Evolutionary conservation across 2,888 invertebrate species (phyloP), one percentile per base, ranked within the genome.

Genomic region (Scaptomyza reducta): DNA sequence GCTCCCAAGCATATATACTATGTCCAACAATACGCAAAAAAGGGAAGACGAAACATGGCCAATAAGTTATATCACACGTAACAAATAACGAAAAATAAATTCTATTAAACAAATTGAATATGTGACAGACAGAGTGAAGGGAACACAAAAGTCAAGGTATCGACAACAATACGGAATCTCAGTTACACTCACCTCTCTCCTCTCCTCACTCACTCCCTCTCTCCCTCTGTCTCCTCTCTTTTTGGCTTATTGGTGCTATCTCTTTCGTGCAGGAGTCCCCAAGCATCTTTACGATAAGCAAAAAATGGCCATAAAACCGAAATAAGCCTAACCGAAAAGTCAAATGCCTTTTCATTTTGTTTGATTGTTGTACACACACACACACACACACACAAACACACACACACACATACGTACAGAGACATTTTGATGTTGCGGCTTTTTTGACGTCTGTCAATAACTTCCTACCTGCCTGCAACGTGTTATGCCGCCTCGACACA

Each of bases 81-180:
- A 64, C 73, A 72, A 67, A 72, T 76, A 75, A 74, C 51, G 58
- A 81, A 81, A 57, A 65, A n/a, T n/a, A n/a, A 78, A 81, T 77
- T 87, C 79, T 81, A 79, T 79, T 76, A 81, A 74, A 87, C 74
- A 87, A 82, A 87, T 82, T 87, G 87, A 87, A 84, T 84, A 69
- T 83, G 66, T 69, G 46, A 53, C 57, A 49, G 49, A 62, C 46
- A 64, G n/a, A 62, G 64, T 77, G 74, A 14, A 40, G 67, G 56
- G 46, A 73, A 62, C 61, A 47, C 63, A 42, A 9, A 63, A 44
- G 54, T 57, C 62, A 63, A 44, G 47, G 44, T n/a, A 54, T 40
- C 38, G 33, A 31, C 31, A 60, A 70, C 54, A 70, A 77, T 77
- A 62, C 45, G 10, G 59, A 76, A 75, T 77, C 74, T 69, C 74